A percentile compares a stretch with the other conserved stretches of the same genome.
Conservation (phyloP, 2,113 vertebrate species). For the Mastomys coucha region DNA sequence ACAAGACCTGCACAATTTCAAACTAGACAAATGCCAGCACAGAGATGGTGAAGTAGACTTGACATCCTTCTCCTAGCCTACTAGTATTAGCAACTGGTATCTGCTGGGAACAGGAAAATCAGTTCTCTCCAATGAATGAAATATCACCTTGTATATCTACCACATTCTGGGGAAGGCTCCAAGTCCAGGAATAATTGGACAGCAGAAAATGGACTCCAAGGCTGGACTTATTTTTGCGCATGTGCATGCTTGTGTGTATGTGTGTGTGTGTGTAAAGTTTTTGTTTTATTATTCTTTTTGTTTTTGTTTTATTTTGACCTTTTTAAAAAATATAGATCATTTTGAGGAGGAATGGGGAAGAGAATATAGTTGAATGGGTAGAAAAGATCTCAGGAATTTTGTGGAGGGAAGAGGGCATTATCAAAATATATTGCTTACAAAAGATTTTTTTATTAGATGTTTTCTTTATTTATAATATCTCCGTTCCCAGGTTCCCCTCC, state of each 20-base stretch:
- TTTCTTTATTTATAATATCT: too few relatives aligned
- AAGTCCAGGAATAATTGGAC: not conserved
- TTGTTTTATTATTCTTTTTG: not conserved
- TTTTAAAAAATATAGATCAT: not conserved
- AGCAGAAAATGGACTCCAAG: not conserved
- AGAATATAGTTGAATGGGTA: not conserved
- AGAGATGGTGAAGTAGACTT: not conserved
- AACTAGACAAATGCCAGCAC: not conserved
- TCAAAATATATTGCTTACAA: not conserved
- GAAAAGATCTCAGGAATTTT: not conserved
- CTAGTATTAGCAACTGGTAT: not conserved
- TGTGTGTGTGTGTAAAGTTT: not conserved
- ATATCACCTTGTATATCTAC: not conserved
- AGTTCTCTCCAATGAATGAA: not conserved
- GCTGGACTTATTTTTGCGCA: not conserved
- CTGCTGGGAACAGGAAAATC: not conserved
- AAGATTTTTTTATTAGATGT: not conserved
- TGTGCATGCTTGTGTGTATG: not conserved
- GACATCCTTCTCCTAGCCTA: not conserved
- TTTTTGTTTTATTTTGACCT: not conserved
- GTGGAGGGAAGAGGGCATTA: not conserved
- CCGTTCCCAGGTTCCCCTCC: too few relatives aligned
- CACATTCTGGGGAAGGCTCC: not conserved
- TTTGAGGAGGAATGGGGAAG: not conserved
- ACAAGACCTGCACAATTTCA: not conserved